phyloP scores from a whole-genome alignment of 1,140 invertebrate species.

The Portunus trituberculatus region DNA sequence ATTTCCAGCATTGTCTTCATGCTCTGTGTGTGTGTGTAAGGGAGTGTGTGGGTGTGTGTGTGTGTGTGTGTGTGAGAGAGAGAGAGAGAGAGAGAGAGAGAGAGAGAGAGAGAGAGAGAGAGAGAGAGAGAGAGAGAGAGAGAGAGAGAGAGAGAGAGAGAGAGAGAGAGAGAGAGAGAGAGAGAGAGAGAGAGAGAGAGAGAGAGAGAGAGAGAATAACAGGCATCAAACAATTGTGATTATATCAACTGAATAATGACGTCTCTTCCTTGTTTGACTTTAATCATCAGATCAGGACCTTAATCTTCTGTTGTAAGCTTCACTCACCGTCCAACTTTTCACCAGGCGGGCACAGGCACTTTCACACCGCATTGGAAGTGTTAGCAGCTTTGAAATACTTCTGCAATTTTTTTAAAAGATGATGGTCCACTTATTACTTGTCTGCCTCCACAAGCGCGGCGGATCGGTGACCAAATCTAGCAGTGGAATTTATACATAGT shows the following conservation, averaged over 20 bases:
- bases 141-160: neutral
- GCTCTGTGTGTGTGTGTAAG: neutral
- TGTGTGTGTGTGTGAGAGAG: constrained; percentile 30
- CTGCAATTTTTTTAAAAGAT: neutral
- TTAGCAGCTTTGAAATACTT: neutral
- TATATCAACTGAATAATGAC: neutral
- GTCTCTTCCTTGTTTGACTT: neutral
- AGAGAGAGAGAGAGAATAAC: neutral
- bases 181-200: neutral
- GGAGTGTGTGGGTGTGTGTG: constrained; percentile 20
- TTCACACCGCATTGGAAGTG: neutral
- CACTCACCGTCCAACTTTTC: neutral
- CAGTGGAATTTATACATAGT: constrained; percentile 56
- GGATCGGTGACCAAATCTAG: constrained; percentile 63
- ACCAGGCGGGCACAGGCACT: neutral
- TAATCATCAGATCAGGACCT: neutral
- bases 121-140: neutral
- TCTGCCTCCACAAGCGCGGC: neutral
- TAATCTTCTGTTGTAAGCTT: neutral
- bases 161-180: neutral
- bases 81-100: neutral
- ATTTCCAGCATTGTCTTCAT: constrained; percentile 41
- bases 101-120: neutral
- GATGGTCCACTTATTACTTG: neutral
- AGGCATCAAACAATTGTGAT: neutral